Conservation (phyloP, 30 jellyfish, hydroid and myxozoan species). For the Morbakka virulenta region DNA sequence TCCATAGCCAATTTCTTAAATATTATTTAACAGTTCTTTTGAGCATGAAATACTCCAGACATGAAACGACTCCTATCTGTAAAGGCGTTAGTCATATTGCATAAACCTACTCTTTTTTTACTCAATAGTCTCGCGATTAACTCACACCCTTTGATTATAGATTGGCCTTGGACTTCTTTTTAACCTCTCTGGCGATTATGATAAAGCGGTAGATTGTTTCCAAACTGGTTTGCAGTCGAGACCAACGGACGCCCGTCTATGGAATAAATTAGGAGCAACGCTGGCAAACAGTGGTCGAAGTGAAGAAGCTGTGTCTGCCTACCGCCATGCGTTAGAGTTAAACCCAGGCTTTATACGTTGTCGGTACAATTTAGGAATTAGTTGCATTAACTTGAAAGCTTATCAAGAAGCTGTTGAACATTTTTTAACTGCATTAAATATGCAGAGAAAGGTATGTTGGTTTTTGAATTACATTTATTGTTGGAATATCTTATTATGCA, state of each 20-base stretch:
- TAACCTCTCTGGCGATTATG: conserved; percentile 81
- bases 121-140: no score
- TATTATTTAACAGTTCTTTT: no score
- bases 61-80: no score
- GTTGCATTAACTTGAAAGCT: conserved; percentile 83
- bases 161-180: conserved; percentile 91
- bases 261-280: conserved; percentile 96
- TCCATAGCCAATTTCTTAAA: no score
- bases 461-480: no score
- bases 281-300: conserved; percentile 94
- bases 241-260: conserved; percentile 69
- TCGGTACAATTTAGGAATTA: conserved; percentile 89
- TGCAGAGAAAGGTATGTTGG: conserved; percentile 74
- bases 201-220: conserved; percentile 91
- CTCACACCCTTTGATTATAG: no score
- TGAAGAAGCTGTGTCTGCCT: conserved; percentile 89
- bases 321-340: conserved; percentile 73
- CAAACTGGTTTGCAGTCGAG: conserved; percentile 80
- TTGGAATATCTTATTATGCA: no score
- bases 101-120: no score
- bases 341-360: conserved; percentile 92
- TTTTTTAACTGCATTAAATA: conserved; percentile 78
- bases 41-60: no score
- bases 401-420: conserved; percentile 82
- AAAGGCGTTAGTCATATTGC: no score